Percentiles rank a stretch among this genome's conserved stretches.
Evolutionary conservation across 2,113 vertebrate species (phyloP).

Genomic region (Pollimyrus isidori): DNA sequence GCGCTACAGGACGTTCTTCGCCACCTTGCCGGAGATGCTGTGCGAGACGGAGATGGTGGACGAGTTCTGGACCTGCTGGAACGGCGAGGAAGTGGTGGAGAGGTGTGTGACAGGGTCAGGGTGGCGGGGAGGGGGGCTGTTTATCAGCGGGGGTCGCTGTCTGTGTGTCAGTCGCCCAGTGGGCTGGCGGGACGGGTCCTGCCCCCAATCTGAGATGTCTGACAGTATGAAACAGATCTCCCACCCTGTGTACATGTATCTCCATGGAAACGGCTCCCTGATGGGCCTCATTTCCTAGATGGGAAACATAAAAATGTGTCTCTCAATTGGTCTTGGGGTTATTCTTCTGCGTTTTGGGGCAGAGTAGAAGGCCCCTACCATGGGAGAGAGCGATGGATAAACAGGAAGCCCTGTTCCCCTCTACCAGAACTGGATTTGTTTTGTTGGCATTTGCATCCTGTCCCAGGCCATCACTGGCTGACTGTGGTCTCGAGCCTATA

Average conservation of each 20-base stretch:
- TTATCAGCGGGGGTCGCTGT: not conserved
- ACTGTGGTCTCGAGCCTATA: not conserved
- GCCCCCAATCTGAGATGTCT: not conserved
- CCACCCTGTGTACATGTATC: not conserved
- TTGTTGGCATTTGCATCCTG: not conserved
- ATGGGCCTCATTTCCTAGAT: not conserved
- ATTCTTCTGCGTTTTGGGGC: not conserved
- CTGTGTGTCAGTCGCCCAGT: not conserved
- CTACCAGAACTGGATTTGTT: not conserved
- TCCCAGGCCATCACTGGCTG: not conserved
- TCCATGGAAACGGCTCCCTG: not conserved
- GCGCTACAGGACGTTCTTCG: constrained; percentile 72
- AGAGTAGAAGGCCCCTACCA: not conserved
- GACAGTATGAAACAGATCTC: not conserved
- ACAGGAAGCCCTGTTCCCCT: not conserved
- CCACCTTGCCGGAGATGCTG: constrained; percentile 73
- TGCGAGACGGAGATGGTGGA: constrained; percentile 79
- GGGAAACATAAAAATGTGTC: not conserved
- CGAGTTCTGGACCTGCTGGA: constrained; percentile 78
- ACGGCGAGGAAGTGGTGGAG: constrained; percentile 76
- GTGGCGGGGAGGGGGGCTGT: not conserved
- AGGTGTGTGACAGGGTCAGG: constrained; percentile 54
- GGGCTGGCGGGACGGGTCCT: not conserved
- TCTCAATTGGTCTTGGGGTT: not conserved
- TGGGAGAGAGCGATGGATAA: not conserved